Conservation (phyloP, 2,797 vertebrate species). For the Sylvia borin region DNA sequence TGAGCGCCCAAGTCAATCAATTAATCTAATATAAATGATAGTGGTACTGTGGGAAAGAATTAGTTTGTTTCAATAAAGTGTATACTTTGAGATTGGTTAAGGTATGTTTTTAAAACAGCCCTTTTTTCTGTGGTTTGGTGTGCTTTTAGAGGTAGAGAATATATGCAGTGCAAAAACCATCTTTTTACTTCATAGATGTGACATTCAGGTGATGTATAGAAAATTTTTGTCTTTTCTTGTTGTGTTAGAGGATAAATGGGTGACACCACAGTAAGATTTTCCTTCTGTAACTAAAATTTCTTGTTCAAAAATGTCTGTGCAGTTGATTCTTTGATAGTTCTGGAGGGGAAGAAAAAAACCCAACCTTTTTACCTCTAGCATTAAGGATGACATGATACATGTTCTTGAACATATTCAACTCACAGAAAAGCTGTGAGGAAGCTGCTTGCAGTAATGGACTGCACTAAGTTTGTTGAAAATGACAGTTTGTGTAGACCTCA, state of each 20-base stretch:
- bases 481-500: not conserved
- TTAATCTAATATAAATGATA: not conserved
- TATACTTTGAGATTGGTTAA: not conserved
- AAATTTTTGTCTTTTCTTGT: not conserved
- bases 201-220: not conserved
- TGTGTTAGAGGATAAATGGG: not conserved
- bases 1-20: not conserved
- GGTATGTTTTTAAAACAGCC: not conserved
- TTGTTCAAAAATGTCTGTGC: not conserved
- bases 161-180: not conserved
- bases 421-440: not conserved
- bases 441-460: not conserved
- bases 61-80: not conserved
- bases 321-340: not conserved
- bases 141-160: not conserved
- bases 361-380: not conserved
- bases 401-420: not conserved
- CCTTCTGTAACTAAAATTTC: not conserved
- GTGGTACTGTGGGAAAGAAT: not conserved
- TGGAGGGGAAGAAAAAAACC: not conserved
- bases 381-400: not conserved
- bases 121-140: not conserved
- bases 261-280: not conserved
- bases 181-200: not conserved
- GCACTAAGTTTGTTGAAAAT: not conserved